phyloP scores from a whole-genome alignment of 2,797 vertebrate species.

The Loris lydekkerianus region DNA sequence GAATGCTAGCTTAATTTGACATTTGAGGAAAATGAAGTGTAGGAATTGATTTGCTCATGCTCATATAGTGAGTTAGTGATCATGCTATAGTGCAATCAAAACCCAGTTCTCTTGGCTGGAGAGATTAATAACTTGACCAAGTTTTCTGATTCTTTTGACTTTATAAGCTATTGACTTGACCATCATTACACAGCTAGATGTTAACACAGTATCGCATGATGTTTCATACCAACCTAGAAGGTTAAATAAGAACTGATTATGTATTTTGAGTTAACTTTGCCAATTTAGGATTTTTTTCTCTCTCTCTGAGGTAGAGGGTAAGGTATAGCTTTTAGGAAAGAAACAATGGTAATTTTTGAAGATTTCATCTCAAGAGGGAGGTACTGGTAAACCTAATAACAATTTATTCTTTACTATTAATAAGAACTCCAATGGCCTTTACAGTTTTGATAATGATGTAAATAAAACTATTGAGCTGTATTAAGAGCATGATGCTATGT shows the following conservation, averaged over 20 bases:
- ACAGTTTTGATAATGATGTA: constrained; percentile 27
- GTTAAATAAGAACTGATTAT: neutral
- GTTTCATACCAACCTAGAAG: neutral
- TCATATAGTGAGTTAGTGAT: neutral
- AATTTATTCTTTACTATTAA: neutral
- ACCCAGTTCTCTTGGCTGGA: neutral
- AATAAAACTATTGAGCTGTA: neutral
- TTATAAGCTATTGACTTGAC: neutral
- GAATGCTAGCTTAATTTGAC: neutral
- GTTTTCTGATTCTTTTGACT: neutral
- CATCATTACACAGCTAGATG: neutral
- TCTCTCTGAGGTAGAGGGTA: neutral
- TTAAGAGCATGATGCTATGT: neutral
- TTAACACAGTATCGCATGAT: neutral
- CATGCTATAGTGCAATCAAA: neutral
- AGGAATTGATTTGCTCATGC: neutral
- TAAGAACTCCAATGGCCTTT: neutral
- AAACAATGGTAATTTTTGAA: neutral
- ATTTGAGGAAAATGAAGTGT: neutral
- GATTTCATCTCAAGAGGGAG: constrained; percentile 4
- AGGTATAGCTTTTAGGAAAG: neutral
- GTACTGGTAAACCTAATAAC: neutral
- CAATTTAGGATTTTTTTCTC: neutral
- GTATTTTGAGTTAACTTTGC: constrained; percentile 5
- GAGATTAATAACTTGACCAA: neutral